Conservation (phyloP, 1,140 invertebrate genomes). For the Calephelis nemesis region DNA sequence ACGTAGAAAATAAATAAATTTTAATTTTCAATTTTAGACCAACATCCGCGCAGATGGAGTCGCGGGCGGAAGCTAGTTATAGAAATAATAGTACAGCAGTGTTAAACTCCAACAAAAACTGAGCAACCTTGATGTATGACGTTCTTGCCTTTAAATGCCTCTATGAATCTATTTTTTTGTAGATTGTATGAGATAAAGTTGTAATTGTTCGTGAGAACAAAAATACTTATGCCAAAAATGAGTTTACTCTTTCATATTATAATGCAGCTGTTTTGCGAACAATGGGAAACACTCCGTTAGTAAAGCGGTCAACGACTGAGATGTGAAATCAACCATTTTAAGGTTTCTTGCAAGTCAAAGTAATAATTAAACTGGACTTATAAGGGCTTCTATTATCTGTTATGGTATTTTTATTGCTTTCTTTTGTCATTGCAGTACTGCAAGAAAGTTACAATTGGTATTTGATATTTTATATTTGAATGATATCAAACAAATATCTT, state of each 20-base stretch:
- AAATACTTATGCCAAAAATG: constrained; percentile 12
- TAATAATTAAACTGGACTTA: too few relatives aligned
- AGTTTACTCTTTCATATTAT: constrained; percentile 13
- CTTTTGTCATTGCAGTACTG: too few relatives aligned
- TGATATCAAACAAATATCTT: too few relatives aligned
- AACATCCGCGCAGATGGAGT: too few relatives aligned
- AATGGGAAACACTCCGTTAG: constrained; percentile 10
- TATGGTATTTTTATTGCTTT: too few relatives aligned
- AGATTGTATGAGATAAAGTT: constrained; percentile 1
- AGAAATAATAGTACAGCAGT: too few relatives aligned
- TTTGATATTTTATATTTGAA: too few relatives aligned
- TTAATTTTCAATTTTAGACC: too few relatives aligned
- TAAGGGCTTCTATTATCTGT: too few relatives aligned
- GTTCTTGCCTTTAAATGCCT: background rate
- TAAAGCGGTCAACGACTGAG: constrained; percentile 14
- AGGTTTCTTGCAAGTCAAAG: background rate
- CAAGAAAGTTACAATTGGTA: too few relatives aligned
- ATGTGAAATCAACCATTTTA: background rate
- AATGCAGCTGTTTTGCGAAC: constrained; percentile 17
- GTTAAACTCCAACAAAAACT: background rate
- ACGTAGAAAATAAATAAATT: too few relatives aligned
- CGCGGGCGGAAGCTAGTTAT: too few relatives aligned
- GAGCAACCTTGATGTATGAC: constrained; percentile 3
- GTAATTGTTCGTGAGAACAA: background rate
- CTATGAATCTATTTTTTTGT: background rate